phyloP scores from a whole-genome alignment of 1,140 invertebrate genomes.

The Melipona quadrifasciata region DNA sequence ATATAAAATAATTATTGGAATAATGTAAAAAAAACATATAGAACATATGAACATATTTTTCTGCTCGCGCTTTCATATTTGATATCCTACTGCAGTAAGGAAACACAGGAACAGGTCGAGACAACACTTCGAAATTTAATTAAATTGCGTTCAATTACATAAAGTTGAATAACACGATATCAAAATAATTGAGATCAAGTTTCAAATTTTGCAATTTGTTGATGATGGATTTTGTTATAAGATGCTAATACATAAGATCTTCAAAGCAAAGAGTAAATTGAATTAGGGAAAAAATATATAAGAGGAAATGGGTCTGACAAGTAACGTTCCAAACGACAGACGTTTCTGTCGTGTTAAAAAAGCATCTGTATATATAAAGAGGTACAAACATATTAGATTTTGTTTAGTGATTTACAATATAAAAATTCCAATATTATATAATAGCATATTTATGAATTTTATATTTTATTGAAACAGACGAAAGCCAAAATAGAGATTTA shows the following conservation, averaged over 20 bases:
- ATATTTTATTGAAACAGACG: background rate
- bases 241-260: slow-evolving; percentile 53
- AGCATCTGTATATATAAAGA: slow-evolving; percentile 45
- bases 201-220: slow-evolving; percentile 67
- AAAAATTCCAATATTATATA: background rate
- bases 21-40: slow-evolving; percentile 32
- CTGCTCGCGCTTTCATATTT: slow-evolving; percentile 45
- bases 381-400: slow-evolving; percentile 42
- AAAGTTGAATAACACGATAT: slow-evolving; percentile 45
- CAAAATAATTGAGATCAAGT: slow-evolving; percentile 48
- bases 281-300: slow-evolving; percentile 36
- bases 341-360: slow-evolving; percentile 17
- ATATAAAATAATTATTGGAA: slow-evolving; percentile 46
- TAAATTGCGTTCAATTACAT: slow-evolving; percentile 41
- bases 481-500: background rate
- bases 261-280: slow-evolving; percentile 33
- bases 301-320: slow-evolving; percentile 9
- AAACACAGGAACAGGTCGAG: slow-evolving; percentile 30
- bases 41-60: slow-evolving; percentile 55
- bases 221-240: slow-evolving; percentile 73
- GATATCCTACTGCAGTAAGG: slow-evolving; percentile 30
- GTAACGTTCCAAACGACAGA: slow-evolving; percentile 69
- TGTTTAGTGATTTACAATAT: slow-evolving; percentile 8
- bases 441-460: background rate
- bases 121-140: slow-evolving; percentile 38